Base-by-base conservation (phyloP, 2,888 invertebrate species). In the Apeira syringaria region DNA sequence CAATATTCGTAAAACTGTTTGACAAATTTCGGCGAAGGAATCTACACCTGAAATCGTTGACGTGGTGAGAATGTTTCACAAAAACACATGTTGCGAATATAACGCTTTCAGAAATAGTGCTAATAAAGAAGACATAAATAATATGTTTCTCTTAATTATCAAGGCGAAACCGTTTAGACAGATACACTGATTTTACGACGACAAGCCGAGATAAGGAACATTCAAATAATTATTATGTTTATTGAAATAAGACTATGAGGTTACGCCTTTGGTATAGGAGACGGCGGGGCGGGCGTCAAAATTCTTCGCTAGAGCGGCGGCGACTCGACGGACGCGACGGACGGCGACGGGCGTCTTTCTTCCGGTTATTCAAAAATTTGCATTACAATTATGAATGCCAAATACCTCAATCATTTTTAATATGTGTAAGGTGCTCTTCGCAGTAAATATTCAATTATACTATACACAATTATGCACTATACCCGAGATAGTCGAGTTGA, bases 61-160 rank as follows among this genome's bases (percentile, higher is more conserved):
- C n/a, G n/a, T n/a, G n/a, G n/a, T n/a, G n/a, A n/a, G n/a, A n/a
- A n/a, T n/a, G n/a, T n/a, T n/a, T n/a, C n/a, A n/a, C n/a, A n/a
- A n/a, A n/a, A n/a, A n/a, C n/a, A n/a, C n/a, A 15, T 34, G 41
- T 35, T 44, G 39, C 31, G 34, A 41, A 42, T n/a, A n/a, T n/a
- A n/a, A n/a, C n/a, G n/a, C n/a, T n/a, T n/a, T n/a, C 47, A 49
- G 49, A 43, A 54, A 51, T 47, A 54, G 44, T 44, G 44, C 41
- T 49, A 63, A 63, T 62, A 53, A 61, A 59, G 56, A 61, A 56
- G 47, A 46, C 56, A 58, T 58, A 55, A 57, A 59, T 61, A 54
- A 61, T 51, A 28, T 46, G 50, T 50, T 52, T 40, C 47, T 44
- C 51, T 55, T 53, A 56, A 59, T 56, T 52, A 59, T 51, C 58